Evolutionary conservation across 2,888 invertebrate species (phyloP), one percentile per base, ranked within the genome.

Genomic region (Philereme vetulata): DNA sequence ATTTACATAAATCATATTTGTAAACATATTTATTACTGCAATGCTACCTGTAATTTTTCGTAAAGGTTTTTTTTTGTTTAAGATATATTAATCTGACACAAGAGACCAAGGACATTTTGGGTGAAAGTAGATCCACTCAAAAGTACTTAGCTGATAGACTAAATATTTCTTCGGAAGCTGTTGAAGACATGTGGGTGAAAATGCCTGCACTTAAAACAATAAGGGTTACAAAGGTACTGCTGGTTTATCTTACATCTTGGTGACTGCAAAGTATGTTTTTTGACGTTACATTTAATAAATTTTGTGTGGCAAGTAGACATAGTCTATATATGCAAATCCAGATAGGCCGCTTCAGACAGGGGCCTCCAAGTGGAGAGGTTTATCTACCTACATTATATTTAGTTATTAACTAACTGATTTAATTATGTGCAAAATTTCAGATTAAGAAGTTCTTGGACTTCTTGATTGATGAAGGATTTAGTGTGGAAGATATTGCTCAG

Each of bases 361-460:
- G 1, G 21, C 21, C 21, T 21, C 21, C 2, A 21, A 21, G 21
- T 21, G 21, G 21, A 21, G 21, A 21, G 21, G 21, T 21, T 21
- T 21, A 21, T 21, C 2, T 21, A 21, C 21, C 21, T 21, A 21
- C 21, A 21, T 21, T 21, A 21, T 21, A 21, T 21, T 21, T 21
- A 21, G 21, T 21, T 21, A 21, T 21, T 21, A 21, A 21, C 21
- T 21, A 21, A 21, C 21, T 21, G 21, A 21, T 21, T 21, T 21
- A 21, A 1, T 21, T 21, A 21, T 21, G 21, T 21, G 21, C 21
- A 21, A 21, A 21, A 21, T 77, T 84, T 47, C 74, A 94, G 94
- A 89, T 93, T 4, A 94, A 94, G 79, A 86, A 91, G 61, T 93
- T 94, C 62, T 71, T 94, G 42, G 94, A 94, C 74, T 94, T 92